Evolutionary conservation across 2,888 invertebrate genomes (phyloP).

Genomic region (Anticlea derivata): DNA sequence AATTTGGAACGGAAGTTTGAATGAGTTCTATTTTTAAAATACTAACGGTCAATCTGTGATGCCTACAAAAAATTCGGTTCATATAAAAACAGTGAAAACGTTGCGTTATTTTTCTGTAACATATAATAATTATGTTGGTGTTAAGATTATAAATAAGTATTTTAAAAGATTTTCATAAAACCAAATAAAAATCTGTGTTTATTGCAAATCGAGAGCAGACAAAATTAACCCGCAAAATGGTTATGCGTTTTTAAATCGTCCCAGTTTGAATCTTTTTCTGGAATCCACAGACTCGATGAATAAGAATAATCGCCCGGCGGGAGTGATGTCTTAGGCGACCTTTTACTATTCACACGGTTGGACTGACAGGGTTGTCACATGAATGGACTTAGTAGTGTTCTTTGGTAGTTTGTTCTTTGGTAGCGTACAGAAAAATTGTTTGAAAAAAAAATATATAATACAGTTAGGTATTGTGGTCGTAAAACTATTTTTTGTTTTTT

Average conservation of each 20-base stretch:
- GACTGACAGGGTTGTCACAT: conserved; percentile 46
- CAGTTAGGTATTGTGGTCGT: too few species aligned
- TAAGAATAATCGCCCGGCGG: conserved; percentile 70
- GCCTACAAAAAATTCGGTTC: background rate
- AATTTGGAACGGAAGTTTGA: conserved; percentile 58
- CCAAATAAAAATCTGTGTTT: background rate
- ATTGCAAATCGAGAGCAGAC: conserved; percentile 6
- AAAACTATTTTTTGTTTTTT: too few species aligned
- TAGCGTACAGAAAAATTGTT: background rate
- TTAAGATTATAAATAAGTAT: too few species aligned
- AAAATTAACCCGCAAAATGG: conserved; percentile 11
- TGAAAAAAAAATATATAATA: background rate
- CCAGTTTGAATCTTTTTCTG: conserved; percentile 35
- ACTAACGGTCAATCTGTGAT: conserved; percentile 54
- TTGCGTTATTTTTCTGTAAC: too few species aligned
- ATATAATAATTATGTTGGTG: too few species aligned
- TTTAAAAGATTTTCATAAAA: background rate
- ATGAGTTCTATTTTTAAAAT: conserved; percentile 47
- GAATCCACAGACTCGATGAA: conserved; percentile 51
- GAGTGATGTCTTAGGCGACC: conserved; percentile 60
- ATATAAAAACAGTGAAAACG: background rate
- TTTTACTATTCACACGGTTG: conserved; percentile 68
- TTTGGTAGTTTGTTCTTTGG: too few species aligned
- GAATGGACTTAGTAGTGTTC: too few species aligned
- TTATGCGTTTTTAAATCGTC: conserved; percentile 52